Percentiles rank a stretch among this genome's conserved stretches.
Conservation (phyloP, 2,113 vertebrate genomes). For the Myiozetetes cayanensis region DNA sequence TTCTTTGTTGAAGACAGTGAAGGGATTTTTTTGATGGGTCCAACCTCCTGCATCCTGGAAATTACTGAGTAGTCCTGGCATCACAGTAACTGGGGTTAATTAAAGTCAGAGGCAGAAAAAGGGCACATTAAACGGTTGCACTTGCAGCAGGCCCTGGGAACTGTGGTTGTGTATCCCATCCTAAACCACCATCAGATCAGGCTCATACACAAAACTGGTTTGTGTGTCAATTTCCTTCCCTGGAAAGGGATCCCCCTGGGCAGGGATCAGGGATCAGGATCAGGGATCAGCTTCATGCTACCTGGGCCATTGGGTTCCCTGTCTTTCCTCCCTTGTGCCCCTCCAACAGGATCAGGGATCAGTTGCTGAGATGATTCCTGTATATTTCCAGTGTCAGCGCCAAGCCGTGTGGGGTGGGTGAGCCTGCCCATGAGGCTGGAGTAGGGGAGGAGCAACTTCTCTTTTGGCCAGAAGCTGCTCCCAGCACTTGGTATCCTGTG, state of each 20-base stretch:
- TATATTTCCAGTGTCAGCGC: rapidly evolving
- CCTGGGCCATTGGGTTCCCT: not conserved
- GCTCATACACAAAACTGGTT: not conserved
- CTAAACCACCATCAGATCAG: not conserved
- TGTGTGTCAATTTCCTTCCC: not conserved
- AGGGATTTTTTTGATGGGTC: not conserved
- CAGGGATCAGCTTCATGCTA: not conserved
- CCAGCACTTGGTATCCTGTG: not conserved
- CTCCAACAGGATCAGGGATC: not conserved
- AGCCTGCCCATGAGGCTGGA: not conserved
- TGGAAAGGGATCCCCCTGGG: too few species aligned
- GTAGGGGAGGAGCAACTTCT: not conserved
- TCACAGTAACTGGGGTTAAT: not conserved
- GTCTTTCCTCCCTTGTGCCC: not conserved
- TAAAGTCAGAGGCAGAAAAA: not conserved
- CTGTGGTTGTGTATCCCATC: rapidly evolving
- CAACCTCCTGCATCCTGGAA: not conserved
- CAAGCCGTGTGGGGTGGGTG: not conserved
- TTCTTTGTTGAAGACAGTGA: conserved; percentile 1
- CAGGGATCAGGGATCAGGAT: too few species aligned
- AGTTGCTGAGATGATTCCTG: not conserved
- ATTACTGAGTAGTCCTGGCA: not conserved
- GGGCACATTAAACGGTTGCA: not conserved
- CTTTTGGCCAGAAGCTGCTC: not conserved
- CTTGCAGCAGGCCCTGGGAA: not conserved